phyloP scores from a whole-genome alignment of 92 coral and sea anemone genomes.

The Palythoa caribaeorum region DNA sequence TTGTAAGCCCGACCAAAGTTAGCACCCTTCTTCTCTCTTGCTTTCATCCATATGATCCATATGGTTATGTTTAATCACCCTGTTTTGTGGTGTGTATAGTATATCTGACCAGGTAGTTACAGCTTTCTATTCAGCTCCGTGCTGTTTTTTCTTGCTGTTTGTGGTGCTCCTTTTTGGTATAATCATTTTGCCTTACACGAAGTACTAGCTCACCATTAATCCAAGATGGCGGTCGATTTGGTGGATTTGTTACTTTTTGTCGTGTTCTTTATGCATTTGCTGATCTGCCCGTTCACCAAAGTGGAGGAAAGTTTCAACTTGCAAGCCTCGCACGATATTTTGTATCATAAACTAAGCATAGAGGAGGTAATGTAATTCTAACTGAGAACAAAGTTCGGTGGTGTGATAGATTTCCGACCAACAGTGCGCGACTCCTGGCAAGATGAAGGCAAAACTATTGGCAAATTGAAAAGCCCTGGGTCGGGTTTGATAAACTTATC shows the following conservation, averaged over 20 bases:
- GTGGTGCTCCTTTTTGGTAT: neutral
- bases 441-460: too few relatives aligned
- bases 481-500: too few relatives aligned
- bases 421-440: neutral
- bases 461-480: too few relatives aligned
- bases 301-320: conserved; percentile 98
- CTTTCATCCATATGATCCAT: too few relatives aligned
- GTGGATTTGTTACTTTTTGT: conserved; percentile 59
- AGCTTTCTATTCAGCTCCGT: too few relatives aligned
- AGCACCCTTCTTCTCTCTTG: too few relatives aligned
- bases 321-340: conserved; percentile 92
- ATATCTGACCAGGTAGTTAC: too few relatives aligned
- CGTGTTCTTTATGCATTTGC: conserved; percentile 61
- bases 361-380: conserved; percentile 60
- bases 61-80: too few relatives aligned
- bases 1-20: too few relatives aligned
- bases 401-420: neutral
- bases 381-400: neutral
- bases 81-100: too few relatives aligned
- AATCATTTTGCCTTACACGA: neutral
- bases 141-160: neutral
- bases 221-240: conserved; percentile 81
- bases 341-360: conserved; percentile 81
- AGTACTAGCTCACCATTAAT: neutral
- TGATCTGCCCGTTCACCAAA: conserved; percentile 93